phyloP scores from a whole-genome alignment of 2,888 invertebrate genomes.

The Agrilus biguttatus region DNA sequence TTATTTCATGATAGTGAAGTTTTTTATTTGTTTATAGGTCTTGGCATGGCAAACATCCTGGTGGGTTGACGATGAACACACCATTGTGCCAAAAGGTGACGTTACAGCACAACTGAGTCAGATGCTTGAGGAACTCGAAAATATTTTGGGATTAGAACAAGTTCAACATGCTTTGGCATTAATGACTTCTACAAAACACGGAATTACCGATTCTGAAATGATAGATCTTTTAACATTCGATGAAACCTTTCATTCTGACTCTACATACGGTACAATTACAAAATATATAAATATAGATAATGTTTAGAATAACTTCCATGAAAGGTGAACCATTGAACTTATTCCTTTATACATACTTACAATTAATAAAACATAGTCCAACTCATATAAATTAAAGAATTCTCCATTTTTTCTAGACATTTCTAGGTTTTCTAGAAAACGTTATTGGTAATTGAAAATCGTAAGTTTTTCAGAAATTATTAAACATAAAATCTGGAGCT shows the following conservation, averaged over 20 bases:
- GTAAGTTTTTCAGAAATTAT: too few relatives aligned
- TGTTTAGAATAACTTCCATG: too few relatives aligned
- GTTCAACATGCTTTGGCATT: slow-evolving; percentile 56
- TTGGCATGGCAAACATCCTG: slow-evolving; percentile 47
- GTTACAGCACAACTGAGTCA: slow-evolving; percentile 47
- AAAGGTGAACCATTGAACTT: too few relatives aligned
- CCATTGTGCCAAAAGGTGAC: slow-evolving; percentile 38
- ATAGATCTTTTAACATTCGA: slow-evolving; percentile 53
- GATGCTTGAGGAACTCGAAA: slow-evolving; percentile 54
- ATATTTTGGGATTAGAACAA: slow-evolving; percentile 48
- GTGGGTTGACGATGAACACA: slow-evolving; percentile 41
- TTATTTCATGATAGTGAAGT: neutral
- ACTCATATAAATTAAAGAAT: too few relatives aligned
- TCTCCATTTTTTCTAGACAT: too few relatives aligned
- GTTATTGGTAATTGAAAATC: too few relatives aligned
- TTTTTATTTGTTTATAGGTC: slow-evolving; percentile 25
- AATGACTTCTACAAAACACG: slow-evolving; percentile 59
- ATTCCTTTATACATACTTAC: too few relatives aligned
- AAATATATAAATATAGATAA: too few relatives aligned
- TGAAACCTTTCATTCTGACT: slow-evolving; percentile 44
- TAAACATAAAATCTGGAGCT: too few relatives aligned
- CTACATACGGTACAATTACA: slow-evolving; percentile 39
- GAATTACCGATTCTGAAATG: slow-evolving; percentile 70
- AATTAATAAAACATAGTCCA: too few relatives aligned
- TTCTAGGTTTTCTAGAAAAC: too few relatives aligned